Percentiles rank a stretch among this genome's conserved stretches.
phyloP scores from a whole-genome alignment of 2,888 invertebrate species.

The Lepidonotus clava region DNA sequence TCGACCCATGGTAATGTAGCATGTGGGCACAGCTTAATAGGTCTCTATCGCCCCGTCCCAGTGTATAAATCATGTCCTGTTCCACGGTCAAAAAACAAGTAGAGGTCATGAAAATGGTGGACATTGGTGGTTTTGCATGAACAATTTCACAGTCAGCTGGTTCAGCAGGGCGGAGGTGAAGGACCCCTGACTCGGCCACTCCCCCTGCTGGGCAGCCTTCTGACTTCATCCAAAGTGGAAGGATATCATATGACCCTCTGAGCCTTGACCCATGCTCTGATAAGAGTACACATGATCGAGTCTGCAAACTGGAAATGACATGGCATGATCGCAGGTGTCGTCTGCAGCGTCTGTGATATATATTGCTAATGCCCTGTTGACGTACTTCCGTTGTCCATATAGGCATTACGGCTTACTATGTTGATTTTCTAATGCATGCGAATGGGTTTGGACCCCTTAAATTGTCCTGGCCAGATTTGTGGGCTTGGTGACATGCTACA shows the following conservation, averaged over 20 bases:
- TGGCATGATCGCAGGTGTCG: not conserved
- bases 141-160: slow-evolving; percentile 4
- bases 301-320: not conserved
- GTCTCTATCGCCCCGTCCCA: not conserved
- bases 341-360: too few relatives aligned
- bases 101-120: not conserved
- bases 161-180: not conserved
- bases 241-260: not conserved
- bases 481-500: too few relatives aligned
- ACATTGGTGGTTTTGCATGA: not conserved
- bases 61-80: not conserved
- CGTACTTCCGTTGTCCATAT: too few relatives aligned
- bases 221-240: not conserved
- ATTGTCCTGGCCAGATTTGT: too few relatives aligned
- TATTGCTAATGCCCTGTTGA: too few relatives aligned
- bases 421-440: too few relatives aligned
- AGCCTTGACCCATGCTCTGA: not conserved
- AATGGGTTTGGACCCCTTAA: too few relatives aligned
- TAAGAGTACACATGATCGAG: slow-evolving; percentile 20
- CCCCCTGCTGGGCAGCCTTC: not conserved
- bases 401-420: too few relatives aligned
- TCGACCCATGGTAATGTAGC: not conserved
- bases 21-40: not conserved
- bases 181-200: slow-evolving; percentile 33
- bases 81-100: not conserved